Conservation (phyloP, 2,797 vertebrate genomes). For the Synanceia verrucosa region DNA sequence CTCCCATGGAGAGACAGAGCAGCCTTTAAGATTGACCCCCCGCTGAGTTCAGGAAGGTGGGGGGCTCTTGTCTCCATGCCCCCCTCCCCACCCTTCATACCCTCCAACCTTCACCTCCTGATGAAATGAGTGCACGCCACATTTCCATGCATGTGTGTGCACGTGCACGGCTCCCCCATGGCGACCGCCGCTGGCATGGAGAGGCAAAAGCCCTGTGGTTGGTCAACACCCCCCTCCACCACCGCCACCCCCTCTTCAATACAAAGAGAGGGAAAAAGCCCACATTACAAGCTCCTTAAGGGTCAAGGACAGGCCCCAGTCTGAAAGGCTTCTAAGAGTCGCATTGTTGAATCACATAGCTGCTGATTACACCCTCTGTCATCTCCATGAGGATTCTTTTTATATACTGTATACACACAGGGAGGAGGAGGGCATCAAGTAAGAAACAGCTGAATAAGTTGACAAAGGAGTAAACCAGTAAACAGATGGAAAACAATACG, state of each 20-base stretch:
- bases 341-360: slow-evolving; percentile 87
- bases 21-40: slow-evolving; percentile 84
- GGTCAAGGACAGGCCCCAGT: slow-evolving; percentile 86
- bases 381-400: slow-evolving; percentile 78
- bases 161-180: slow-evolving; percentile 51
- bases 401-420: slow-evolving; percentile 54
- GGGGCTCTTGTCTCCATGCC: slow-evolving; percentile 74
- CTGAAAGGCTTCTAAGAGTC: slow-evolving; percentile 84
- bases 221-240: slow-evolving; percentile 57
- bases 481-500: no score
- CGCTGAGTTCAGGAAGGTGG: slow-evolving; percentile 40
- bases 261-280: slow-evolving; percentile 83
- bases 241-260: slow-evolving; percentile 61
- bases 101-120: slow-evolving; percentile 71
- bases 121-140: slow-evolving; percentile 76
- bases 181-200: slow-evolving; percentile 80
- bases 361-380: slow-evolving; percentile 87
- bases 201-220: slow-evolving; percentile 77
- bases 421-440: slow-evolving; percentile 70
- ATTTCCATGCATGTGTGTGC: slow-evolving; percentile 18
- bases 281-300: slow-evolving; percentile 89
- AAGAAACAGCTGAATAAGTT: slow-evolving; percentile 72
- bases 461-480: no score
- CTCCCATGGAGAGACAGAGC: slow-evolving; percentile 73
- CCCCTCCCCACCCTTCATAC: slow-evolving; percentile 31